Conservation (phyloP, 2,113 vertebrate species). For the Callocephalon fimbriatum region DNA sequence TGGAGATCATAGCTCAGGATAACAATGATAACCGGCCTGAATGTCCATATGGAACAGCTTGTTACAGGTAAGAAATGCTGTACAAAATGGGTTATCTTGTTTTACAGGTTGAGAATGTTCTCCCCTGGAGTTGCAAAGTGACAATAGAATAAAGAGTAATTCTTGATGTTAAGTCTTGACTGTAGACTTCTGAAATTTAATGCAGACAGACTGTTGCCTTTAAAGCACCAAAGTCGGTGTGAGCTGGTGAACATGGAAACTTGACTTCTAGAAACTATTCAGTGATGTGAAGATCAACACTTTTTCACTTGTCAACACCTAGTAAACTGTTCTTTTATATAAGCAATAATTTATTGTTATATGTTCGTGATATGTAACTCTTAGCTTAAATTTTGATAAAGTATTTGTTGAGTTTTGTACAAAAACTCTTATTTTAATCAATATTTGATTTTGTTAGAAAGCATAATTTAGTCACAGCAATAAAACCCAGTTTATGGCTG, state of each 20-base stretch:
- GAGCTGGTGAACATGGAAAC: neutral
- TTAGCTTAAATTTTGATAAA: neutral
- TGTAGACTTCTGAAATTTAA: neutral
- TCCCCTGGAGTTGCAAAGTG: neutral
- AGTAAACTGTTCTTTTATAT: neutral
- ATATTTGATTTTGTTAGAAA: neutral
- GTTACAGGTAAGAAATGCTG: conserved; percentile 74
- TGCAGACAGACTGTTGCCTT: neutral
- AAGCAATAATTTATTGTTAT: neutral
- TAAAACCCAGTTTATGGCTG: neutral
- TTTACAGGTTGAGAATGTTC: neutral
- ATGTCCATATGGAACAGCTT: conserved; percentile 78
- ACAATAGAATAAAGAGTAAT: neutral
- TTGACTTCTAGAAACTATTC: neutral
- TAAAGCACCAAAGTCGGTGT: neutral
- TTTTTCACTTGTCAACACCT: neutral
- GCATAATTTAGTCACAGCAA: neutral
- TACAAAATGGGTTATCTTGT: neutral
- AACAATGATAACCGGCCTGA: conserved; percentile 60
- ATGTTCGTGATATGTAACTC: neutral
- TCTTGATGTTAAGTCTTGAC: neutral
- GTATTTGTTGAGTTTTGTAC: neutral
- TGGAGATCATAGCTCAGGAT: neutral
- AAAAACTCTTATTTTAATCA: neutral
- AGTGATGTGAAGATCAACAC: neutral